phyloP scores from a whole-genome alignment of 2,113 vertebrate genomes.

The Canis aureus region DNA sequence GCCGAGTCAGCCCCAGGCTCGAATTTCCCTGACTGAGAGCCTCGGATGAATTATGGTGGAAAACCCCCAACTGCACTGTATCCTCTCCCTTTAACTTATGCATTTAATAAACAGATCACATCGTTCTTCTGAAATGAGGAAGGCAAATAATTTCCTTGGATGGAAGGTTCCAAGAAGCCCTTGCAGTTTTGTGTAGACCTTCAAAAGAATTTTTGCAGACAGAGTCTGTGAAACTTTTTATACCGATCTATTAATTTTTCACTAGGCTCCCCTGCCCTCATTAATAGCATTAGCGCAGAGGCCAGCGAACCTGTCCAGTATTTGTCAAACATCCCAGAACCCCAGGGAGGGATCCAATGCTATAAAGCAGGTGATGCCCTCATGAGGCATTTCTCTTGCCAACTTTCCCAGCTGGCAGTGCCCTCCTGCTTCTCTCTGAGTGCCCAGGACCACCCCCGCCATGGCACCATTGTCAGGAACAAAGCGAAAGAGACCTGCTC shows the following conservation, averaged over 20 bases:
- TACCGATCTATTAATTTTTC: conserved; percentile 78
- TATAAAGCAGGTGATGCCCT: not conserved
- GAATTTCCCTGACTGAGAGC: conserved; percentile 76
- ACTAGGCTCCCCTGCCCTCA: conserved; percentile 63
- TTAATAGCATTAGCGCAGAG: conserved; percentile 70
- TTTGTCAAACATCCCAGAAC: conserved; percentile 41
- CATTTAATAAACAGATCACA: conserved; percentile 79
- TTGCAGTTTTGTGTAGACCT: conserved; percentile 69
- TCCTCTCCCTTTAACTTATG: conserved; percentile 77
- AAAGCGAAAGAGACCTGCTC: not conserved
- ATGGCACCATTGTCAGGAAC: not conserved
- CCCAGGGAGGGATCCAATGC: not conserved
- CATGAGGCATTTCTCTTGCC: not conserved
- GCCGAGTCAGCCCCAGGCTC: conserved; percentile 69
- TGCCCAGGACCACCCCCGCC: not conserved
- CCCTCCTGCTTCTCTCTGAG: not conserved
- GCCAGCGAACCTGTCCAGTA: conserved; percentile 22
- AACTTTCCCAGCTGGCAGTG: not conserved
- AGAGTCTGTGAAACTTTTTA: conserved; percentile 78
- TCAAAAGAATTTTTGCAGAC: conserved; percentile 79
- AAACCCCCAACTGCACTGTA: conserved; percentile 71
- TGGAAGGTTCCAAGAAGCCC: conserved; percentile 67
- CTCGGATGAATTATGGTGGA: conserved; percentile 72
- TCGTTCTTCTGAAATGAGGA: conserved; percentile 72
- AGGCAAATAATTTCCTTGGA: conserved; percentile 81